A percentile compares a stretch with the other conserved stretches of the same genome.
phyloP scores from a whole-genome alignment of 2,113 vertebrate species.

The Pyxicephalus adspersus region DNA sequence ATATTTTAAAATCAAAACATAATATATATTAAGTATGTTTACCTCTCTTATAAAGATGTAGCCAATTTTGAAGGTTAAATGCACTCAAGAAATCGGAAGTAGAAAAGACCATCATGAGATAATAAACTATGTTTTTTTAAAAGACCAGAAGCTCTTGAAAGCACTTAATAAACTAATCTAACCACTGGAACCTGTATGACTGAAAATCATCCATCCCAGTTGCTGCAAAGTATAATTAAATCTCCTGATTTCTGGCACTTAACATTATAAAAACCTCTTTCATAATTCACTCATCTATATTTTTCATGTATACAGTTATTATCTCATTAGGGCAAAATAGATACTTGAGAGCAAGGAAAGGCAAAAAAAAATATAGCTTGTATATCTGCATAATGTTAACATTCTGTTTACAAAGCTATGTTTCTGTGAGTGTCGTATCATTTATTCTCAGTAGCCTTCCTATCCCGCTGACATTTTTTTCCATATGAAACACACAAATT shows the following conservation, averaged over 20 bases:
- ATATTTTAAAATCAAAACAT: background rate
- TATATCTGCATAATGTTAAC: conserved; percentile 2
- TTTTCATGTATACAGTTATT: conserved; percentile 44
- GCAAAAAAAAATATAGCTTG: background rate
- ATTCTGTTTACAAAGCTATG: background rate
- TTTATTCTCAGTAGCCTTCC: background rate
- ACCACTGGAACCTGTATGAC: conserved; percentile 14
- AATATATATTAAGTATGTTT: background rate
- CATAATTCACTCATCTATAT: conserved; percentile 41
- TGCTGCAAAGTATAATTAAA: conserved; percentile 36
- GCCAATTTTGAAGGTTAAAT: background rate
- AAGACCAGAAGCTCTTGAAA: background rate
- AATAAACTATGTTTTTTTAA: background rate
- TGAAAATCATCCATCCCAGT: conserved; percentile 19
- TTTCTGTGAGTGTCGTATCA: background rate
- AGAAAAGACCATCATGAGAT: background rate
- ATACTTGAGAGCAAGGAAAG: conserved; percentile 33
- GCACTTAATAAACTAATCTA: conserved; percentile 9
- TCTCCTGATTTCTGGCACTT: conserved; percentile 22
- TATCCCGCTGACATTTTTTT: background rate
- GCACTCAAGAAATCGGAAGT: background rate
- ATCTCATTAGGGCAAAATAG: conserved; percentile 37
- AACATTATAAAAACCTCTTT: conserved; percentile 33
- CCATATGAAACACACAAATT: background rate
- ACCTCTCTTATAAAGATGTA: background rate